Evolutionary conservation across 2,888 invertebrate genomes (phyloP).

Genomic region (Lasioglossum zephyrum): DNA sequence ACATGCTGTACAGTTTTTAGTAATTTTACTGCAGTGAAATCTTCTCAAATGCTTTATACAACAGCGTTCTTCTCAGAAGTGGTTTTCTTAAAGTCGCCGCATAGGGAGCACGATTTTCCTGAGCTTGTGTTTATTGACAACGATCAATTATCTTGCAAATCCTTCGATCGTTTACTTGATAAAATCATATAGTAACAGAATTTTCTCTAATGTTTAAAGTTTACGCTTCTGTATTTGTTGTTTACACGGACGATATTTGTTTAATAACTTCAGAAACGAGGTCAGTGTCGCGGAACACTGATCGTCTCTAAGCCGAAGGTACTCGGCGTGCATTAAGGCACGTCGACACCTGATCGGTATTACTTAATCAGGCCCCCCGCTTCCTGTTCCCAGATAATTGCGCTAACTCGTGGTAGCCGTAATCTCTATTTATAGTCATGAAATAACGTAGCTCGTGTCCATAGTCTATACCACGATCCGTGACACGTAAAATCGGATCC

Average conservation of each 20-base stretch:
- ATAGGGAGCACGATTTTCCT: too few species aligned
- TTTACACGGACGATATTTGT: not conserved
- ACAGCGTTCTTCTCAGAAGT: too few species aligned
- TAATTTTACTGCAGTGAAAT: too few species aligned
- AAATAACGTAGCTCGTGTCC: constrained; percentile 60
- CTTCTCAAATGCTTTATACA: too few species aligned
- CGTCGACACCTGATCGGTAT: constrained; percentile 52
- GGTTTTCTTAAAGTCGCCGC: too few species aligned
- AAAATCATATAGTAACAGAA: too few species aligned
- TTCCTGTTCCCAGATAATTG: constrained; percentile 61
- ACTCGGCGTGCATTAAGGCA: not conserved
- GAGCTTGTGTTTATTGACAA: too few species aligned
- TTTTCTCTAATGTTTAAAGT: not conserved
- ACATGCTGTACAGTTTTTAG: too few species aligned
- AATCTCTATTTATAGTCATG: constrained; percentile 80
- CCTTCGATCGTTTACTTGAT: too few species aligned
- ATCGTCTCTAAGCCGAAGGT: not conserved
- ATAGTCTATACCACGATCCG: constrained; percentile 25
- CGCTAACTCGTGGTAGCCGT: constrained; percentile 67
- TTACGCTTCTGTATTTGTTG: not conserved
- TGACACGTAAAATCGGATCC: not conserved
- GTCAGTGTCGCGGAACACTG: not conserved
- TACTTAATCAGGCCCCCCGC: constrained; percentile 42
- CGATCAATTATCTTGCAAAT: too few species aligned
- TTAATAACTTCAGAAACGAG: not conserved